Evolutionary conservation across 2,797 vertebrate species (phyloP).

Genomic region (Passerculus sandwichensis): DNA sequence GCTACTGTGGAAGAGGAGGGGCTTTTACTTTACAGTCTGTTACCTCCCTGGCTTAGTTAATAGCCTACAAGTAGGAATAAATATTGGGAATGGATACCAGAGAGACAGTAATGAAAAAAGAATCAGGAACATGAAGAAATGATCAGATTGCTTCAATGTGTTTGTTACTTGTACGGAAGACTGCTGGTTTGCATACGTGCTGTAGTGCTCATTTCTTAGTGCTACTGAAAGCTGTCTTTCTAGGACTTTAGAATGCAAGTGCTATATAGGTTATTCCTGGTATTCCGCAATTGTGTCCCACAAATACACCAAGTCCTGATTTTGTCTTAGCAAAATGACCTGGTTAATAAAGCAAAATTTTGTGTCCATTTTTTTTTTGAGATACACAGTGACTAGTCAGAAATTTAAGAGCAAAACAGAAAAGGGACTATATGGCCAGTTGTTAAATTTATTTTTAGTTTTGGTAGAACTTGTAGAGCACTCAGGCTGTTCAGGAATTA

Average conservation of each 20-base stretch:
- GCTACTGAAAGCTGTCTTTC: not conserved
- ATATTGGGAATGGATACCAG: not conserved
- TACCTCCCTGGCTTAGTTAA: not conserved
- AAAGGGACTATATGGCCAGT: not conserved
- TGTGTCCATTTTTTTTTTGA: accelerated
- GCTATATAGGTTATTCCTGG: not conserved
- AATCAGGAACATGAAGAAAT: not conserved
- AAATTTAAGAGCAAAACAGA: not conserved
- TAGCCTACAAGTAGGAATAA: not conserved
- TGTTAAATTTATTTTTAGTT: not conserved
- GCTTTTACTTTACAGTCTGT: accelerated
- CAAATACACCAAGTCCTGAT: not conserved
- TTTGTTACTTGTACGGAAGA: not conserved
- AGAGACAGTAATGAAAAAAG: not conserved
- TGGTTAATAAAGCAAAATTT: not conserved
- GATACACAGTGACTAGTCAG: not conserved
- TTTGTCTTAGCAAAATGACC: not conserved
- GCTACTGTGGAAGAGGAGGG: not conserved
- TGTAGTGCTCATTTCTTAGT: not conserved
- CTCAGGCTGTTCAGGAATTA: not conserved
- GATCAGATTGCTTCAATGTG: accelerated
- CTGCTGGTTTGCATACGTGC: not conserved
- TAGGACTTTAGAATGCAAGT: not conserved
- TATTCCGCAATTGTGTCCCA: not conserved
- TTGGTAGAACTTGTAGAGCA: not conserved